Conservation (phyloP, 1,140 invertebrate genomes). For the Plectrocnemia conspersa region DNA sequence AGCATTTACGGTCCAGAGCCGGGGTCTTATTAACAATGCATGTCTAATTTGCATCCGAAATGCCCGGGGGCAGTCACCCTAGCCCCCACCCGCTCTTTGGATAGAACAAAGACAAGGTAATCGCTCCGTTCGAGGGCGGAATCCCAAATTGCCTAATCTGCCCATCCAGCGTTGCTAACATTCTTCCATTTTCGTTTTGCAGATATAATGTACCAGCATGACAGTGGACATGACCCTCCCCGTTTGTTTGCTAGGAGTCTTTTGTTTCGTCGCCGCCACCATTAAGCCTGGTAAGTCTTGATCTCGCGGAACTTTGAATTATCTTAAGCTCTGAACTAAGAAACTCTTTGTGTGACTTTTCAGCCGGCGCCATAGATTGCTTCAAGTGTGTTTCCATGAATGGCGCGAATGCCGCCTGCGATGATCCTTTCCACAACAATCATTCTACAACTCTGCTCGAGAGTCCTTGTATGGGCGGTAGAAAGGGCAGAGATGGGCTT, state of each 20-base stretch:
- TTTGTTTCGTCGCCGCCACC: conserved; percentile 15
- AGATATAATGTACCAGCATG: conserved; percentile 33
- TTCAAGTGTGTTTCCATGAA: conserved; percentile 95
- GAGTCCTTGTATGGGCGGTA: conserved; percentile 86
- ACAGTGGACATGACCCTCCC: conserved; percentile 12
- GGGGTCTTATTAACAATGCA: conserved; percentile 6
- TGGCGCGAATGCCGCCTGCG: conserved; percentile 79
- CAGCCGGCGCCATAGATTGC: conserved; percentile 76
- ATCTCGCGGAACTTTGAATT: not conserved
- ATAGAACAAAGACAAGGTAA: too few species aligned
- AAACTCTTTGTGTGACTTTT: not conserved
- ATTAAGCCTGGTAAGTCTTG: conserved; percentile 14
- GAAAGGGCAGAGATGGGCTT: conserved; percentile 84
- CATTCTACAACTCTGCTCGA: conserved; percentile 77
- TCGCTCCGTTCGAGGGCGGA: too few species aligned
- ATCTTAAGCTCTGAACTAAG: not conserved
- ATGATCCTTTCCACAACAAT: conserved; percentile 96
- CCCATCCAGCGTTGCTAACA: too few species aligned
- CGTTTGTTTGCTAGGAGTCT: conserved; percentile 16
- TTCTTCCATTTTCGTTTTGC: conserved; percentile 7
- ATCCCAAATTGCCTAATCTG: too few species aligned
- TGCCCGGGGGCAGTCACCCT: too few species aligned
- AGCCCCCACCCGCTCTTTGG: too few species aligned
- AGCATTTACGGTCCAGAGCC: not conserved
- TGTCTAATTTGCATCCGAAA: conserved; percentile 14